Evolutionary conservation across 2,888 invertebrate species (phyloP), one percentile per base, ranked within the genome.

Genomic region (Gibbula magus): DNA sequence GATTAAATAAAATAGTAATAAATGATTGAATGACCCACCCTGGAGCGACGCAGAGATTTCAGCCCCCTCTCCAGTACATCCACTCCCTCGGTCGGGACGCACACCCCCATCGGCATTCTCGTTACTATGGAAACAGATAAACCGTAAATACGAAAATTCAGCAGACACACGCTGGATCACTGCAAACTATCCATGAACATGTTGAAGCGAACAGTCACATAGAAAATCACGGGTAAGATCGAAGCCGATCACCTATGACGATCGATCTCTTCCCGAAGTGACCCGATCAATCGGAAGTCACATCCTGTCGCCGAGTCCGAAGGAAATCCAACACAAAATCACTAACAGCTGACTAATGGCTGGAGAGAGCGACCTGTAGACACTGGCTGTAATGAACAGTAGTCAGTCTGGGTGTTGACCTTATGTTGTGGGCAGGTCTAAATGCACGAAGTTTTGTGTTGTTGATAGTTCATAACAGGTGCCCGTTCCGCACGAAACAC

Each of bases 61-160:
- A 90, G 85, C 18, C 90, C 89, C 22, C 81, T 80, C 73, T 90
- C 89, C 76, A 90, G 75, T 22, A 81, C 80, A 53, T 88, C 88
- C 51, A 89, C 80, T 70, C 87, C 86, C 32, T 85, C 79, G 53
- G 80, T 56, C n/a, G 80, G 78, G 16, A 61, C 74, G 66, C 79
- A 75, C 10, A 78, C 79, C 3, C 56, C 78, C 16, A 77, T 39
- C 18, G 75, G 53, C 75, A 76, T 54, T 54, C 10, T 45, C 45
- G 45, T 45, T 45, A 39, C 54, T 77, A 39, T 54, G 79, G 53
- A 67, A 79, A 75, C 35, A n/a, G 29, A 61, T 18, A 8, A 25
- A 29, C 61, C 61, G 8, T 25, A 25, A 22, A 25, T 16, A 25
- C 61, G 25, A 25, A 3, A 29, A 16, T 25, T 61, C 61, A 61